These are phyloP conservation scores for Troides aeacus DNA, from an alignment of 2,888 invertebrate species.

Conservation along the genomic window DNA sequence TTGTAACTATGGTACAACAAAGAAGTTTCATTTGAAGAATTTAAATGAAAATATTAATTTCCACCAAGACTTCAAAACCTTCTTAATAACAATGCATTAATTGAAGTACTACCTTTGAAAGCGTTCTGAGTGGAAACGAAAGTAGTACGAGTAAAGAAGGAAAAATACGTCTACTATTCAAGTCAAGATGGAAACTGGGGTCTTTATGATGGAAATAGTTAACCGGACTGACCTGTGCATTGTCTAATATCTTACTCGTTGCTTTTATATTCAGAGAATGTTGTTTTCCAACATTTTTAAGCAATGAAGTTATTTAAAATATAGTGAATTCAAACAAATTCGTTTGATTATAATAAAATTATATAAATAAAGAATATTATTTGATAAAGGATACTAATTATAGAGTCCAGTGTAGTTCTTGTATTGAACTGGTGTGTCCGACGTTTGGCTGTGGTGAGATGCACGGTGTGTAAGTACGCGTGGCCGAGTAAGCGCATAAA, in stretches of 20 bases:
- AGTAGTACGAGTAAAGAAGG: neutral
- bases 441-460: too few species aligned
- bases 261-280: constrained; percentile 3
- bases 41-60: neutral
- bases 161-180: constrained; percentile 13
- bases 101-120: constrained; percentile 5
- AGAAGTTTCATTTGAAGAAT: neutral
- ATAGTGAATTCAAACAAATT: neutral
- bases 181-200: constrained; percentile 7
- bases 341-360: neutral
- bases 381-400: too few species aligned
- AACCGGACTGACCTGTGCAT: constrained; percentile 5
- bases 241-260: constrained; percentile 8
- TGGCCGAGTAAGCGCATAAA: too few species aligned
- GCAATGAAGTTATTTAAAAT: neutral
- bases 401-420: too few species aligned
- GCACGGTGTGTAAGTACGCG: too few species aligned
- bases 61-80: neutral
- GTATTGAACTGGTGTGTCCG: too few species aligned
- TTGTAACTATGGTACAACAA: neutral
- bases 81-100: neutral
- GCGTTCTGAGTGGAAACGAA: neutral
- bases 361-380: neutral
- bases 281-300: constrained; percentile 1
- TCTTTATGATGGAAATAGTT: constrained; percentile 8